phyloP scores from a whole-genome alignment of 1,140 invertebrate species.

The Tribolium madens region DNA sequence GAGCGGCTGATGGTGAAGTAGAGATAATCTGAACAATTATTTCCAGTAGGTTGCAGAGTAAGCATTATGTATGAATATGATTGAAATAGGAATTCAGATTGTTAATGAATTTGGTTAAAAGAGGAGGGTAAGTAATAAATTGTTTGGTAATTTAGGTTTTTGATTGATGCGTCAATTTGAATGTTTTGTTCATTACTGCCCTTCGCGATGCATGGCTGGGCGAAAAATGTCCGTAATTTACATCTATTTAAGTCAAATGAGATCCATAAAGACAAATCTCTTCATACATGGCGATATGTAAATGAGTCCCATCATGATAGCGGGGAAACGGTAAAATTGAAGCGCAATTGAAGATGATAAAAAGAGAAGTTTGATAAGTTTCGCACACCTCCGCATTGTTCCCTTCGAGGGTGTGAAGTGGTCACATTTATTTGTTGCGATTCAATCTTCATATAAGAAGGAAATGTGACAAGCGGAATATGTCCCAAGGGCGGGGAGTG shows the following conservation, averaged over 20 bases:
- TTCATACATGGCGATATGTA: constrained; percentile 44
- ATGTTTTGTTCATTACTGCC: constrained; percentile 20
- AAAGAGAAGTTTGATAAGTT: constrained; percentile 40
- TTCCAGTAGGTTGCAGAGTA: constrained; percentile 13
- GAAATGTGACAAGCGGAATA: constrained; percentile 62
- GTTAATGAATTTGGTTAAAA: not conserved
- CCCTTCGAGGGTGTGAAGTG: constrained; percentile 58
- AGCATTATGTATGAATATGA: not conserved
- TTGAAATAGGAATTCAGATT: constrained; percentile 7
- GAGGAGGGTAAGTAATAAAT: constrained; percentile 5
- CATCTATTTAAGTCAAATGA: constrained; percentile 46
- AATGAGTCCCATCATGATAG: constrained; percentile 12
- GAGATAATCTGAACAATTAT: constrained; percentile 31
- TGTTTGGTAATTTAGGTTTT: constrained; percentile 26
- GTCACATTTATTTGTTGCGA: constrained; percentile 63
- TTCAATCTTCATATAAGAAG: constrained; percentile 60
- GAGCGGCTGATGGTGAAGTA: constrained; percentile 3
- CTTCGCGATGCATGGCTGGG: constrained; percentile 7
- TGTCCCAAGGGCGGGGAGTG: constrained; percentile 59
- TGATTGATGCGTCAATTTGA: constrained; percentile 32
- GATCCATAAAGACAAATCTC: constrained; percentile 44
- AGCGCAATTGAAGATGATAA: constrained; percentile 42
- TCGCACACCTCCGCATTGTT: constrained; percentile 52
- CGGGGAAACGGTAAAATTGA: constrained; percentile 34
- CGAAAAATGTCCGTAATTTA: constrained; percentile 42